These are phyloP conservation scores for Nycteola revayana DNA, from an alignment of 2,888 invertebrate genomes.

Conservation along the genomic window DNA sequence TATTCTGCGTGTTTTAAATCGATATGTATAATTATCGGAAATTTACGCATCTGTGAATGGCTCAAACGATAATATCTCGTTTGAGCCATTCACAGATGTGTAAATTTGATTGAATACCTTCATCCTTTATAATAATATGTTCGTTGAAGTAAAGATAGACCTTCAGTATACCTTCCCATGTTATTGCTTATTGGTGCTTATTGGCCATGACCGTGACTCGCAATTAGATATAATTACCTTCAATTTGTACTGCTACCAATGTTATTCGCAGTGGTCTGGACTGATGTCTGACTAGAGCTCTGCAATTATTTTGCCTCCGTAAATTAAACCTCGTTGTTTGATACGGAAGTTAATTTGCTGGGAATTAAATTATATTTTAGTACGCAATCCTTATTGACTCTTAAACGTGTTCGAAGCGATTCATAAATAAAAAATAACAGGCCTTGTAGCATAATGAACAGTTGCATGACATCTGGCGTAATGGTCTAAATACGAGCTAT, in stretches of 20 bases:
- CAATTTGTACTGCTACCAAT: conserved; percentile 74
- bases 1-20: too few relatives aligned
- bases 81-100: too few relatives aligned
- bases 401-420: neutral
- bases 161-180: conserved; percentile 66
- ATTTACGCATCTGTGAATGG: too few relatives aligned
- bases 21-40: too few relatives aligned
- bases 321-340: conserved; percentile 57
- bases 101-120: too few relatives aligned
- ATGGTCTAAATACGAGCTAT: conserved; percentile 54
- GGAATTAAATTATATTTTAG: conserved; percentile 23
- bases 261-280: conserved; percentile 64
- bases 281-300: conserved; percentile 54
- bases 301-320: conserved; percentile 65
- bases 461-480: conserved; percentile 45
- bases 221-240: conserved; percentile 79
- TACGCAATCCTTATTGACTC: conserved; percentile 13
- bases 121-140: too few relatives aligned
- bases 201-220: conserved; percentile 79
- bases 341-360: conserved; percentile 45
- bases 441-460: conserved; percentile 15
- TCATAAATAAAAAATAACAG: neutral
- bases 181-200: conserved; percentile 78
- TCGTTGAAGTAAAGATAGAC: conserved; percentile 39
- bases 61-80: too few relatives aligned